Evolutionary conservation across 2,113 vertebrate species (phyloP), one percentile per base, ranked within the genome.

Genomic region (Malurus cyaneus): DNA sequence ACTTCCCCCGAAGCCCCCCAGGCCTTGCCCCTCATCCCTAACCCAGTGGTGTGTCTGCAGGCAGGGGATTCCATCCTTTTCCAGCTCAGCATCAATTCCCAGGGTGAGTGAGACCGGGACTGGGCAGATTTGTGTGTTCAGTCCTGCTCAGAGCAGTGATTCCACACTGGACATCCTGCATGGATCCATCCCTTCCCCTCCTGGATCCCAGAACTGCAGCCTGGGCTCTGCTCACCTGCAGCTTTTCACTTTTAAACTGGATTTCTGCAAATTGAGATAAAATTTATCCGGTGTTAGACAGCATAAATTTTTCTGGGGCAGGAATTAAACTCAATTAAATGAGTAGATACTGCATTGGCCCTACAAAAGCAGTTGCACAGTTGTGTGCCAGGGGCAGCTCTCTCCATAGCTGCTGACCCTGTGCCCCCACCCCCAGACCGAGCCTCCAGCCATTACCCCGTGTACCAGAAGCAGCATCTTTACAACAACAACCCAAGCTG

Each of bases 381-480:
- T 6, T 32, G 39, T 36, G 11, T 64, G 56, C n/a, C 47, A 21
- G 49, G 11, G 36, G 18, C 71, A 78, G 46, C 49, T 81, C 0
- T 52, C 31, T 71, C 39, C 54, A 44, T 67, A 34, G 70, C 17
- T 60, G 32, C 82, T 95, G 80, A 88, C 9, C 1, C 50, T 17
- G 18, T 39, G 36, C 80, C 60, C 70, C 83, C 21, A 6, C 87
- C 64, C 36, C 79, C 93, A 99, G 99, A 98, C 65, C 98, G 98
- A 53, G 93, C 64, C 19, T 96, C 96, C 79, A 99, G 99, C 89
- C 99, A 99, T 82, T 99, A 99, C 77, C 99, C 99, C 4, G 93
- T 99, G 14, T 99, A 99, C 92, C 98, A 98, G 96, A 99, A 98
- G 94, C 98, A 99, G 80, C 99, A 99, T 80, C 97, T 99, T 31